Evolutionary conservation across 2,888 invertebrate genomes (phyloP).

Genomic region (Brachyptera risi): DNA sequence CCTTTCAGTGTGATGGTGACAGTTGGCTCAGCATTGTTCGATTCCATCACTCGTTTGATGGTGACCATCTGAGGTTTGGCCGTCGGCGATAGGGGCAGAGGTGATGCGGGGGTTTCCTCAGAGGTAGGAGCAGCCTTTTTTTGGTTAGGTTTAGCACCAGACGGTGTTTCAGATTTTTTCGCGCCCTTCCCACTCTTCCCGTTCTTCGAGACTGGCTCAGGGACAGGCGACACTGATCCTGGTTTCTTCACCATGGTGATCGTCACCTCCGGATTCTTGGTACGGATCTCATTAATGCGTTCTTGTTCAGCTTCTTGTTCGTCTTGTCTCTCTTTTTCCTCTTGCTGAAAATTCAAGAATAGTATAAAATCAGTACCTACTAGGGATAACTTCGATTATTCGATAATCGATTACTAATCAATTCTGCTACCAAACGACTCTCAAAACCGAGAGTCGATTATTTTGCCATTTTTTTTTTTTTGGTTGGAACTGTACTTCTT

Average conservation of each 20-base stretch:
- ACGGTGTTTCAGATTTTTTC: conserved; percentile 26
- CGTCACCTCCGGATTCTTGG: conserved; percentile 46
- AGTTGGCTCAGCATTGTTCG: conserved; percentile 61
- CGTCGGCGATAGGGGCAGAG: not conserved
- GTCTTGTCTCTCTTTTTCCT: conserved; percentile 46
- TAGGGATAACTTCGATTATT: too few relatives aligned
- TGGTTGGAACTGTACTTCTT: too few relatives aligned
- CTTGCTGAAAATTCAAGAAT: conserved; percentile 39
- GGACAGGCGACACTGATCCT: conserved; percentile 38
- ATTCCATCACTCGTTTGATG: conserved; percentile 65
- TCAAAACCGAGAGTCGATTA: too few relatives aligned
- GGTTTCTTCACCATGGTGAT: conserved; percentile 47
- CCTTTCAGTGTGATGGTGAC: conserved; percentile 75
- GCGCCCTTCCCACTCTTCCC: conserved; percentile 34
- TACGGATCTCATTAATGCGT: conserved; percentile 41
- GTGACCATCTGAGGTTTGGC: conserved; percentile 56
- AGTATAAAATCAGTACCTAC: too few relatives aligned
- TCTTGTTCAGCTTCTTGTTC: conserved; percentile 44
- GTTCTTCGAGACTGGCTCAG: conserved; percentile 17
- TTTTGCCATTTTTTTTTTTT: too few relatives aligned
- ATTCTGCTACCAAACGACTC: too few relatives aligned
- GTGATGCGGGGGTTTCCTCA: conserved; percentile 23
- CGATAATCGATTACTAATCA: too few relatives aligned
- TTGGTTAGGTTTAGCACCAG: too few relatives aligned
- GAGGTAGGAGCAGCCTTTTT: not conserved